Evolutionary conservation across 2,113 vertebrate genomes (phyloP).

Genomic region (Anguilla japonica): DNA sequence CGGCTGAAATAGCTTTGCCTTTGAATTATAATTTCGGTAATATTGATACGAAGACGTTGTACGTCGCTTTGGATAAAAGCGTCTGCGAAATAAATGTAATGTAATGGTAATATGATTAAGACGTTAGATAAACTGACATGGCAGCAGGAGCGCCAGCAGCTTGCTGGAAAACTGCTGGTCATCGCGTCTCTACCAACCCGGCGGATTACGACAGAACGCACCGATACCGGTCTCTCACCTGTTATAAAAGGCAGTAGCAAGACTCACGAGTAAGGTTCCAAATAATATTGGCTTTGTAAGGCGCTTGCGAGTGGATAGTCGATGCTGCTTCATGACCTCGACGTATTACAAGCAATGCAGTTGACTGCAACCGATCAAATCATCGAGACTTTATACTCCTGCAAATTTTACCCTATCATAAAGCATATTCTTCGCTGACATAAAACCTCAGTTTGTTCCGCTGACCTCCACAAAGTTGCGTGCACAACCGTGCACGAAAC

Average conservation of each 20-base stretch:
- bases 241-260: constrained; percentile 63
- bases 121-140: no score
- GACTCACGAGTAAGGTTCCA: constrained; percentile 57
- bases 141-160: no score
- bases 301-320: constrained; percentile 59
- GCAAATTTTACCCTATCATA: neutral
- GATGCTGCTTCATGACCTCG: constrained; percentile 54
- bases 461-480: neutral
- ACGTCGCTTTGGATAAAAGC: no score
- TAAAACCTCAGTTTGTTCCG: neutral
- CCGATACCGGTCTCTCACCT: constrained; percentile 48
- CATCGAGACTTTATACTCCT: neutral
- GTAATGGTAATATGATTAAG: no score
- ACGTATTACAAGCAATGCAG: neutral
- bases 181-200: no score
- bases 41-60: no score
- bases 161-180: no score
- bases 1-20: no score
- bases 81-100: no score
- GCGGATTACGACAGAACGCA: neutral
- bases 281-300: constrained; percentile 67
- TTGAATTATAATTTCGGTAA: no score
- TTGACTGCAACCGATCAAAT: neutral
- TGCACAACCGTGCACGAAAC: neutral
- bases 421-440: neutral